Evolutionary conservation across 2,888 invertebrate species (phyloP), one percentile per base, ranked within the genome.

Genomic region (Aporophyla nigra): DNA sequence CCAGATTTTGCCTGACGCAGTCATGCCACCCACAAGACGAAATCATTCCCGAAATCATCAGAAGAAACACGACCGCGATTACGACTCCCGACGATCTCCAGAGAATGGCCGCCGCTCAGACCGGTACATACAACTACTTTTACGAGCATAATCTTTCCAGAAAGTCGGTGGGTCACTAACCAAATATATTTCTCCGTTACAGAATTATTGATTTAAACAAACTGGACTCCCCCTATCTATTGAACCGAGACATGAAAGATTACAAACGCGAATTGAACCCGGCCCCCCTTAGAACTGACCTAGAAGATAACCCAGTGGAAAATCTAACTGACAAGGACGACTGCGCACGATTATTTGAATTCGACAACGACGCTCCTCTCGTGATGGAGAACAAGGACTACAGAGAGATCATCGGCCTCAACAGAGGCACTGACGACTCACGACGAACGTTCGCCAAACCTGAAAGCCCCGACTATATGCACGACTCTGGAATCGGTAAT

Each of bases 331-430:
- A 93, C 89, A 95, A 95, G 85, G 97, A 96, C 63, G 97, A 96
- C 83, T 97, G 97, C 91, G 94, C 97, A 65, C 92, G 96, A 67
- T 92, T 97, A 58, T 97, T 97, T 90, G 97, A 97, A 90, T 97
- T 97, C 89, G 97, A 97, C 86, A 97, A 97, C 88, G 97, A 97
- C 87, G 96, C 96, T 5, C 96, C 96, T 0, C 92, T 96, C 49
- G 97, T 97, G 61, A 93, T 95, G 93, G 97, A 96, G 86, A 96
- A 96, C 74, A 96, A 95, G 88, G 97, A 97, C 80, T 96, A 95
- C 74, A 91, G 96, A 72, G 96, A 96, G 90, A 95, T 96, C 80
- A 94, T 96, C 58, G 95, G 95, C 63, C 93, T 96, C 83, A 97
- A 97, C 88, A 95, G 96, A 93, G 95, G 95, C 90, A 95, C 95